Evolutionary conservation across 2,888 invertebrate genomes (phyloP), one percentile per base, ranked within the genome.

Genomic region (Eupithecia inturbata): DNA sequence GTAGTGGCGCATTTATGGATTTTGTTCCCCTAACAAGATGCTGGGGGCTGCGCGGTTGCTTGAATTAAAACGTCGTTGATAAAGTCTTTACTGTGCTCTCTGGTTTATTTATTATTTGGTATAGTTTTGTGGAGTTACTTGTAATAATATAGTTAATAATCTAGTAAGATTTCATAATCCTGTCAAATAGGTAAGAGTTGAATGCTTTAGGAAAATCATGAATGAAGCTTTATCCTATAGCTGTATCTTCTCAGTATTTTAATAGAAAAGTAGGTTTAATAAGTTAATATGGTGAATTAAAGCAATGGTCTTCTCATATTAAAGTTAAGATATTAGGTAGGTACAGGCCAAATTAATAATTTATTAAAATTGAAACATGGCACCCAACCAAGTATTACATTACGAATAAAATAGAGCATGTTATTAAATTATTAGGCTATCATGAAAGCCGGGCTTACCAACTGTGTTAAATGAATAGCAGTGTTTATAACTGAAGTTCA

Each of bases 31-130:
- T 89, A 91, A 91, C 92, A 92, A 92, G 92, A 92, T 90, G 91
- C 88, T 90, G 88, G 85, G 89, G 75, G 89, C 86, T 84, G 85
- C 83, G 91, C 87, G 90, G 90, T 88, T 87, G 89, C 89, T 90
- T 91, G 92, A 93, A 93, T 92, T 93, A 93, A 92, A 92, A 88
- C 87, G 90, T 89, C 91, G 88, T 91, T 92, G 92, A 93, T 93
- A 93, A 91, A 92, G 89, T 89, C 88, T 87, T 89, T 87, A 80
- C 80, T 85, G 85, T 82, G 83, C 84, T 87, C 83, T 88, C 85
- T 88, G 89, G 87, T 89, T 90, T 88, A 73, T 78, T 79, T 77
- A 76, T 78, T 76, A 75, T 68, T 67, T 68, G 41, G 39, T 68
- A 73, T 49, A 41, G 19, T 66, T 71, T 64, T 31, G 10, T n/a